Conservation (phyloP, 2,113 vertebrate species). For the Silurus meridionalis region DNA sequence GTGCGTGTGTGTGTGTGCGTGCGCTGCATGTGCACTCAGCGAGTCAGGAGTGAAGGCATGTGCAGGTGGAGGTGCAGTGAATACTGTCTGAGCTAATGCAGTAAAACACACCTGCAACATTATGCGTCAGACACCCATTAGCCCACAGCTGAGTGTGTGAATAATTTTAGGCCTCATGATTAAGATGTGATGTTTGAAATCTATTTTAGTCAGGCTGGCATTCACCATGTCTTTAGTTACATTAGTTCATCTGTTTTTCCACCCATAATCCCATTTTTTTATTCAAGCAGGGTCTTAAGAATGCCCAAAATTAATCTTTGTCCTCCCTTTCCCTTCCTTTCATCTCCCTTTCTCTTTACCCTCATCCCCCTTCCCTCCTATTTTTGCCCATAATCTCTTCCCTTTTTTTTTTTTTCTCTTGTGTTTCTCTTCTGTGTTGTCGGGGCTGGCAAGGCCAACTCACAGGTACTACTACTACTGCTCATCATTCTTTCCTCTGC, state of each 20-base stretch:
- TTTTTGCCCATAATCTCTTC: conserved; percentile 32
- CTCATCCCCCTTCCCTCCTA: conserved; percentile 23
- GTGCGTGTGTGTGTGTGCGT: neutral
- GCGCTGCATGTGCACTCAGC: neutral
- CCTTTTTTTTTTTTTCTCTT: conserved; percentile 32
- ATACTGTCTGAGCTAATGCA: neutral
- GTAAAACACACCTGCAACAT: neutral
- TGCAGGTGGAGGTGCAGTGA: conserved; percentile 31
- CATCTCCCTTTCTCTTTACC: conserved; percentile 44
- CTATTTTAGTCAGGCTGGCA: conserved; percentile 3
- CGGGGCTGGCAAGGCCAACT: conserved; percentile 55
- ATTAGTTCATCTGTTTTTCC: conserved; percentile 24
- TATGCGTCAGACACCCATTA: neutral
- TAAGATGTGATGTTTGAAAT: neutral
- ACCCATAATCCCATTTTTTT: conserved; percentile 39
- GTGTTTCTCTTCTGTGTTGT: conserved; percentile 51
- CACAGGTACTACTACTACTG: conserved; percentile 51
- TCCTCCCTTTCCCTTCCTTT: conserved; percentile 63
- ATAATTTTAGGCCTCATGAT: conserved; percentile 4
- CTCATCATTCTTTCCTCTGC: conserved; percentile 25
- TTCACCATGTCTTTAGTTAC: conserved; percentile 15
- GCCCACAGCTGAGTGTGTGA: neutral
- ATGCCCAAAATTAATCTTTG: conserved; percentile 68
- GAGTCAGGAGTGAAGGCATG: conserved; percentile 9
- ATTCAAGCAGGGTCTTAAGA: conserved; percentile 47